Evolutionary conservation across 2,888 invertebrate species (phyloP).

Genomic region (Meta bourneti): DNA sequence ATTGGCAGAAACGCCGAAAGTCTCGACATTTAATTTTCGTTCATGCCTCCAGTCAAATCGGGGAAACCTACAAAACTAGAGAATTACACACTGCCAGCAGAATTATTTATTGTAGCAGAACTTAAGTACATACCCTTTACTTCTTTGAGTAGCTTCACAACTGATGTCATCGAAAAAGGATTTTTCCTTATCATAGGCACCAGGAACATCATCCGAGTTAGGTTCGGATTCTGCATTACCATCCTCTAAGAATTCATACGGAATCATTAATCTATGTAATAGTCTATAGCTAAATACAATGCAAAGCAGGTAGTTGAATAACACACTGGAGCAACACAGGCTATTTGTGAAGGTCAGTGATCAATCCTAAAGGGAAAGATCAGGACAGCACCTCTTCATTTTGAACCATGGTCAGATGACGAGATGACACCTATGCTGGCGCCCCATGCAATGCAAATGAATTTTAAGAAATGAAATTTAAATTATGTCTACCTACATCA

Average conservation of each 20-base stretch:
- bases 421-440: too few species aligned
- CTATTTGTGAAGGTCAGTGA: too few species aligned
- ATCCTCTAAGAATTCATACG: slow-evolving; percentile 84
- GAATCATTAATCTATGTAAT: background rate
- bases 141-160: slow-evolving; percentile 97
- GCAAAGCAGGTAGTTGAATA: too few species aligned
- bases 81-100: too few species aligned
- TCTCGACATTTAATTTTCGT: slow-evolving; percentile 96
- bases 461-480: too few species aligned
- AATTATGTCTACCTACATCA: too few species aligned
- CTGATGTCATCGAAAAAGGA: slow-evolving; percentile 99
- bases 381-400: too few species aligned
- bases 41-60: slow-evolving; percentile 97
- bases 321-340: too few species aligned
- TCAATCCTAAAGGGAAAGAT: too few species aligned
- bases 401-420: too few species aligned
- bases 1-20: slow-evolving; percentile 94
- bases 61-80: slow-evolving; percentile 86
- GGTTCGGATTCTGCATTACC: slow-evolving; percentile 89
- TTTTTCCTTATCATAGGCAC: slow-evolving; percentile 88
- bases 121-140: slow-evolving; percentile 83
- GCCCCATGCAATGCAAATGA: too few species aligned
- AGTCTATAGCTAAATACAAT: background rate
- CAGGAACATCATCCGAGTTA: slow-evolving; percentile 82
- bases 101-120: background rate